These are phyloP conservation scores for Notocelia uddmanniana DNA, from an alignment of 2,888 invertebrate genomes.

Conservation along the genomic window DNA sequence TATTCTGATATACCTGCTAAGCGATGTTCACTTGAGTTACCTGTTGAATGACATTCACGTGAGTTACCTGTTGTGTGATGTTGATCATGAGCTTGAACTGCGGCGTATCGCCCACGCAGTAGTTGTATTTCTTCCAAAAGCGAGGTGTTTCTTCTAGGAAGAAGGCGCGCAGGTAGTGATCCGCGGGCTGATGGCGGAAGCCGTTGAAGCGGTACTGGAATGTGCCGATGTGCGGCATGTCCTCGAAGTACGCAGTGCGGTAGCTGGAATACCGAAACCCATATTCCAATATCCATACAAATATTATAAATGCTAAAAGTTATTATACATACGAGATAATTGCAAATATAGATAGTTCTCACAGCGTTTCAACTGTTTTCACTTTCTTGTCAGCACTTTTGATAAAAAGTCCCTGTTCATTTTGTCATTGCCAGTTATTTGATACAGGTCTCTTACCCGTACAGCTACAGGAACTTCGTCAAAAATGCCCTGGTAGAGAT, in stretches of 20 bases:
- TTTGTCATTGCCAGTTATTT: no score
- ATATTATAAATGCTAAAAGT: no score
- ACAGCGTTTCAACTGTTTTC: no score
- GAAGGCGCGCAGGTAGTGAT: constrained; percentile 95
- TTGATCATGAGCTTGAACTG: constrained; percentile 89
- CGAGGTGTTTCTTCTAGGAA: constrained; percentile 86
- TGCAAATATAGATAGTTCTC: no score
- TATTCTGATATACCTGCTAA: constrained; percentile 83
- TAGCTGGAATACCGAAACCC: constrained; percentile 67
- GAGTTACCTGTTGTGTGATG: constrained; percentile 87
- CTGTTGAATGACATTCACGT: no score
- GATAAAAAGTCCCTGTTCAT: no score
- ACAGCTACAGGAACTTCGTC: no score
- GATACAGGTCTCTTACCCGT: no score
- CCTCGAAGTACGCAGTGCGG: constrained; percentile 94
- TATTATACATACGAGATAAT: no score
- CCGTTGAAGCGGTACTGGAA: constrained; percentile 96
- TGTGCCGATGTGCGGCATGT: constrained; percentile 93
- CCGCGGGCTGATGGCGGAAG: constrained; percentile 92
- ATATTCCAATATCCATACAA: no score
- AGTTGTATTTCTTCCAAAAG: constrained; percentile 68
- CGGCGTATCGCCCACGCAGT: constrained; percentile 88
- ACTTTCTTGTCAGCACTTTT: no score
- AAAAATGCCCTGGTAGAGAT: no score
- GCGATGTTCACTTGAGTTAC: constrained; percentile 78